phyloP scores from a whole-genome alignment of 2,888 invertebrate genomes.

The Galerucella calmariensis region DNA sequence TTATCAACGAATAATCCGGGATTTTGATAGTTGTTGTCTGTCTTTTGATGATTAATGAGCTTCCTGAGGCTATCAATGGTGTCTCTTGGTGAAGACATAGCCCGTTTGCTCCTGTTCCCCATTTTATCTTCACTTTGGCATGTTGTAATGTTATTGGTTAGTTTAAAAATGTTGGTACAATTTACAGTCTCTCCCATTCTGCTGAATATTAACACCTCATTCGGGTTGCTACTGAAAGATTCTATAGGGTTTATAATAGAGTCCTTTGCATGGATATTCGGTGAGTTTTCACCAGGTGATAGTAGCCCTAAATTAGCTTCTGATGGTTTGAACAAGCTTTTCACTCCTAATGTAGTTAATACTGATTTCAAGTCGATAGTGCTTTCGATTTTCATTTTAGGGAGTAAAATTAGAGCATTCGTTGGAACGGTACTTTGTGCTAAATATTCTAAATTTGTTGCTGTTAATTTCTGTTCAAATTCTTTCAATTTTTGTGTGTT shows the following conservation, averaged over 20 bases:
- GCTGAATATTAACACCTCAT: constrained; percentile 52
- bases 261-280: background rate
- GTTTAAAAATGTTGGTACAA: constrained; percentile 55
- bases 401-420: constrained; percentile 71
- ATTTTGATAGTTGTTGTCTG: constrained; percentile 68
- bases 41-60: constrained; percentile 56
- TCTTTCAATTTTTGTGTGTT: constrained; percentile 65
- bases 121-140: constrained; percentile 36
- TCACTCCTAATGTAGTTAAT: constrained; percentile 71
- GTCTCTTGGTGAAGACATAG: constrained; percentile 41
- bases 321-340: constrained; percentile 71
- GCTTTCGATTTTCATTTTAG: constrained; percentile 78
- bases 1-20: constrained; percentile 74
- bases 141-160: constrained; percentile 49
- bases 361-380: constrained; percentile 68
- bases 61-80: constrained; percentile 56
- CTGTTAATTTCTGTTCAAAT: constrained; percentile 67
- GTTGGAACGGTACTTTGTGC: constrained; percentile 65
- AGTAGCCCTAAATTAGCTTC: constrained; percentile 77
- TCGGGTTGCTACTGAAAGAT: constrained; percentile 13
- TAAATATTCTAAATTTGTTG: constrained; percentile 66
- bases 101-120: background rate
- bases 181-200: constrained; percentile 49
- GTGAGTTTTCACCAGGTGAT: constrained; percentile 62
- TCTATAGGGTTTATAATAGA: constrained; percentile 31